These are phyloP conservation scores for Gymnocephalus cernua DNA, from an alignment of 2,113 vertebrate genomes.

Conservation along the genomic window DNA sequence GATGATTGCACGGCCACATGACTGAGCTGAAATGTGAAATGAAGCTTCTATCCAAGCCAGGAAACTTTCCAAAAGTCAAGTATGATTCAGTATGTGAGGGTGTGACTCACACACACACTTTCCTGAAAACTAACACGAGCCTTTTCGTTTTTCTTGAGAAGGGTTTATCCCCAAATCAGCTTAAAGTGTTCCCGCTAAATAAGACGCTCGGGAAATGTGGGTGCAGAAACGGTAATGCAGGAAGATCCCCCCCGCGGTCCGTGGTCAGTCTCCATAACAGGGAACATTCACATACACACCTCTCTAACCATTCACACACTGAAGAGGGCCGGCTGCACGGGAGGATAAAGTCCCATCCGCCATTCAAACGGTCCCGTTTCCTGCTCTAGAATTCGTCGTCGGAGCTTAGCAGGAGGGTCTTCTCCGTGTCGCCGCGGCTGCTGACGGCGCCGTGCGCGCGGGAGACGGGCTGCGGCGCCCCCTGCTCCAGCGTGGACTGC, in stretches of 20 bases:
- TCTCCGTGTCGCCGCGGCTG: constrained; percentile 90
- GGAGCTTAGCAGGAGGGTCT: constrained; percentile 95
- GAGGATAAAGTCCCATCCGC: background rate
- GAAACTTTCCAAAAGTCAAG: constrained; percentile 24
- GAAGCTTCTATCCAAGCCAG: background rate
- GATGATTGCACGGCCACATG: background rate
- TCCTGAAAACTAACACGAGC: constrained; percentile 9
- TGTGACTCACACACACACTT: constrained; percentile 52
- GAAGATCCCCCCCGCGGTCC: too few relatives aligned
- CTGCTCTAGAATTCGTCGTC: constrained; percentile 92
- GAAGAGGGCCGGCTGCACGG: constrained; percentile 4
- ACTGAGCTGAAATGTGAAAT: constrained; percentile 30
- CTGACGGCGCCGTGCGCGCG: constrained; percentile 84
- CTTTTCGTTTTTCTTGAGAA: background rate
- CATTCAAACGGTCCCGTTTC: background rate
- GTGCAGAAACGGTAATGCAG: background rate
- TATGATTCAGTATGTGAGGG: constrained; percentile 7
- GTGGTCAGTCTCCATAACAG: constrained; percentile 5
- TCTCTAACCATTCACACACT: background rate
- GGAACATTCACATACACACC: constrained; percentile 26
- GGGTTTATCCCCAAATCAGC: constrained; percentile 15
- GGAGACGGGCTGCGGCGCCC: constrained; percentile 78
- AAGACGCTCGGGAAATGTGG: background rate
- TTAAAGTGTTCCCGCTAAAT: background rate
- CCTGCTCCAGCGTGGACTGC: constrained; percentile 94